Base-by-base conservation (phyloP, 2,888 invertebrate species). In the Tachystola acroxantha region DNA sequence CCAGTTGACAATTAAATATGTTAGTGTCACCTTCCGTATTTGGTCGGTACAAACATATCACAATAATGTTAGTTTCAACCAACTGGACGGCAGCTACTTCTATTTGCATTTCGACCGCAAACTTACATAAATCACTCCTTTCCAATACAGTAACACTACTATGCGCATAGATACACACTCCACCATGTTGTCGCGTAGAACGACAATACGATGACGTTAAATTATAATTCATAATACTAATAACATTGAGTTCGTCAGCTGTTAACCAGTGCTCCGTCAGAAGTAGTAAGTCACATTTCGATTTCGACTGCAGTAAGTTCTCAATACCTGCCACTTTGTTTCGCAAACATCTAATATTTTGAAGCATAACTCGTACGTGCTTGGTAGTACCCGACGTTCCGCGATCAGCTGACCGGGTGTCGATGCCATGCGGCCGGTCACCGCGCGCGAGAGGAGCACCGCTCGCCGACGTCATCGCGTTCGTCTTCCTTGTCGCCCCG, bases 81-180 rank as follows among this genome's bases (percentile, higher is more conserved):
- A 36, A 7, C 11, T 36, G 36, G 1, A 31, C 19, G 2, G 36
- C 36, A 1, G 36, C 36, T 10, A 36, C 19, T 11, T 36, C 36
- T 11, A 26, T 11, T 6, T 36, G 31, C 36, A 36, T 36, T 31
- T 36, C 36, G 1, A 31, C 11, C 1, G 36, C 29, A 19, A 24
- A 19, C 9, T 9, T 12, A 10, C 26, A 11, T 10, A 36, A 19
- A 7, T 34, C 34, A 16, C 6, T 14, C 9, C 34, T 26, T 2
- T 14, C 29, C 11, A 29, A 5, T 14, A 29, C 2, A n/a, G 14
- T 29, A n/a, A 11, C 2, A 5, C 9, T 11, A 4, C 14, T 7
- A 7, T n/a, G 29, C 6, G 14, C 29, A 14, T 29, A 29, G 4
- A 29, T 29, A 5, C 13, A 13, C 1, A 14, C 14, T 2, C 29